Evolutionary conservation across 2,797 vertebrate species (phyloP).

Genomic region (Microctenopoma steveboyesi): DNA sequence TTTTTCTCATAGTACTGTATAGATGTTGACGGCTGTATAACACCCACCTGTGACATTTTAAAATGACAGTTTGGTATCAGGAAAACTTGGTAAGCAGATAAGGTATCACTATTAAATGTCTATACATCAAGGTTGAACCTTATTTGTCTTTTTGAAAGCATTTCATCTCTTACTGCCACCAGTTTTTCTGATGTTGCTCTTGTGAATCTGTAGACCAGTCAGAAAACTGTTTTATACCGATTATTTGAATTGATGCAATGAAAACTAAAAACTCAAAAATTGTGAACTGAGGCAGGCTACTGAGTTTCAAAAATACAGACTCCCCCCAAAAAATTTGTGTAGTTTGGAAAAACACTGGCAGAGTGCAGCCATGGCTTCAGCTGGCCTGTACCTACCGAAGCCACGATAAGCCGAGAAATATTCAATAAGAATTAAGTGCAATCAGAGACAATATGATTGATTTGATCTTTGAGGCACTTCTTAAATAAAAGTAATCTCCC

Average conservation of each 20-base stretch:
- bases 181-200: neutral
- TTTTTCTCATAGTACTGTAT: neutral
- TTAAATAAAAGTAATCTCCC: conserved; percentile 79
- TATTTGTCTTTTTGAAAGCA: neutral
- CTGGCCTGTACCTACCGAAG: conserved; percentile 13
- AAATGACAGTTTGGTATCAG: neutral
- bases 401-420: conserved; percentile 14
- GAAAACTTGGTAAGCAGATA: neutral
- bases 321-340: neutral
- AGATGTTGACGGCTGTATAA: conserved; percentile 7
- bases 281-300: conserved; percentile 18
- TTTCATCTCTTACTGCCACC: neutral
- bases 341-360: conserved; percentile 19
- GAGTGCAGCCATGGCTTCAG: conserved; percentile 11
- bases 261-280: conserved; percentile 13
- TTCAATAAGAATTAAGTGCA: conserved; percentile 65
- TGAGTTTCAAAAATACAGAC: conserved; percentile 12
- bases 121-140: neutral
- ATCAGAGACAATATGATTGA: conserved; percentile 68
- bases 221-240: neutral
- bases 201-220: conserved; percentile 7
- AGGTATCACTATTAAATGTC: neutral
- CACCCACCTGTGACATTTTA: neutral
- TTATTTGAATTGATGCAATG: conserved; percentile 2
- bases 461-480: conserved; percentile 87